These are phyloP conservation scores for Campylomormyrus numenius DNA, from an alignment of 2,113 vertebrate species.

Conservation along the genomic window DNA sequence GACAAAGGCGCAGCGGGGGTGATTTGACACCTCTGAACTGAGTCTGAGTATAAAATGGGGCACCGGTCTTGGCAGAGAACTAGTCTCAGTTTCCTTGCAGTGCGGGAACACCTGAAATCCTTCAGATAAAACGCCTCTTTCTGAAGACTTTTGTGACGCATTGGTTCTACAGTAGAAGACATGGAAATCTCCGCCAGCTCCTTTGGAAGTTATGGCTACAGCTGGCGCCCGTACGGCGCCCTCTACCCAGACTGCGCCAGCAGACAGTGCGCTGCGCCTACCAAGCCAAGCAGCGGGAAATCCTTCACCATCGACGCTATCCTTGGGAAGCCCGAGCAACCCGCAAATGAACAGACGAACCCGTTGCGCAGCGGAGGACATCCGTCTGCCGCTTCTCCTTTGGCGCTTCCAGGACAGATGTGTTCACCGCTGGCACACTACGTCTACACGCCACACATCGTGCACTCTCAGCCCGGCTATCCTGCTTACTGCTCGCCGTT, in stretches of 20 bases:
- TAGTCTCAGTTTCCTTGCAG: conserved; percentile 31
- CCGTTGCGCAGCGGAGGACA: conserved; percentile 28
- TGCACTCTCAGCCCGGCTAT: conserved; percentile 49
- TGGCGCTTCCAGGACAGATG: conserved; percentile 41
- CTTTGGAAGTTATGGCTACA: conserved; percentile 43
- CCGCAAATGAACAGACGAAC: conserved; percentile 25
- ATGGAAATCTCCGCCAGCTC: conserved; percentile 55
- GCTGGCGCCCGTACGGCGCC: conserved; percentile 48
- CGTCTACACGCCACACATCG: conserved; percentile 42
- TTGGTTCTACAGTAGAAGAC: conserved; percentile 15
- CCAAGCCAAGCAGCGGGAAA: conserved; percentile 49
- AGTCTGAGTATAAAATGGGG: conserved; percentile 52
- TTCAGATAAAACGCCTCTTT: conserved; percentile 10
- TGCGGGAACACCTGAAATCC: conserved; percentile 15
- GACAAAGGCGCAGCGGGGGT: conserved; percentile 55
- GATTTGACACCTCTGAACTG: conserved; percentile 58
- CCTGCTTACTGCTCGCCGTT: conserved; percentile 57
- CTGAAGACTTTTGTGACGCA: neutral
- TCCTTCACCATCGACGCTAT: conserved; percentile 69
- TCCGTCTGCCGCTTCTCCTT: conserved; percentile 10
- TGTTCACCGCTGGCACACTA: conserved; percentile 37
- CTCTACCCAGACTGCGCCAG: conserved; percentile 38
- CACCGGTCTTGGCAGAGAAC: neutral
- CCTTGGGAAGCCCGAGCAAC: conserved; percentile 52
- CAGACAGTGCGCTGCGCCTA: conserved; percentile 26